A percentile compares a stretch with the other conserved stretches of the same genome.
These are phyloP conservation scores for Oostethus manadensis DNA, from an alignment of 2,113 vertebrate species.

Conservation along the genomic window DNA sequence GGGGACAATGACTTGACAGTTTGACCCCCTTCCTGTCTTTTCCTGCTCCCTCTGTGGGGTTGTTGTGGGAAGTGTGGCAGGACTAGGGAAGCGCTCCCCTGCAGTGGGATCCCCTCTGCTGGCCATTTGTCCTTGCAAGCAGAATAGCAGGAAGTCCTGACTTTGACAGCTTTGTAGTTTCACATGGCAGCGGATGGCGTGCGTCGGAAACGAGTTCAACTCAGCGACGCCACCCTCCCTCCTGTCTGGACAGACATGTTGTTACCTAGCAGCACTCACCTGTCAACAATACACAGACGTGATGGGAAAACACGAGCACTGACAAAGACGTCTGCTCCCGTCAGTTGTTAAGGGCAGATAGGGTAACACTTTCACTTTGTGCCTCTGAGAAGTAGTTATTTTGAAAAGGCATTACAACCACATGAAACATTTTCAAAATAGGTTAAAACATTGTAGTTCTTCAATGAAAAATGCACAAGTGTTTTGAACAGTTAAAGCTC, in stretches of 20 bases:
- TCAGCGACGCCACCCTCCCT: neutral
- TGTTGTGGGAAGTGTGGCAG: conserved; percentile 55
- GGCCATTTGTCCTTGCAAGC: conserved; percentile 80
- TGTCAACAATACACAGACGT: conserved; percentile 2
- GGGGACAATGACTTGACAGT: conserved; percentile 36
- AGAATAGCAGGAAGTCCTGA: conserved; percentile 97
- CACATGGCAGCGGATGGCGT: conserved; percentile 74
- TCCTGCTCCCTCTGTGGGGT: no score
- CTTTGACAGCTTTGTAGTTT: conserved; percentile 91
- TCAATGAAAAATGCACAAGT: no score
- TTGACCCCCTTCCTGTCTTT: conserved; percentile 28
- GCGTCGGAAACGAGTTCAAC: conserved; percentile 49
- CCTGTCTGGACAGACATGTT: conserved; percentile 3
- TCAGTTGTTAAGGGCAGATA: neutral
- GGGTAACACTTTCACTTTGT: neutral
- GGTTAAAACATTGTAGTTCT: neutral
- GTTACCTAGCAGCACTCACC: conserved; percentile 5
- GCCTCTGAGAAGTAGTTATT: neutral
- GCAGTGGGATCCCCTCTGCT: conserved; percentile 77
- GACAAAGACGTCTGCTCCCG: neutral
- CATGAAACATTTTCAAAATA: no score
- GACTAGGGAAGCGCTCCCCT: conserved; percentile 55
- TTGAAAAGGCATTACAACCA: no score
- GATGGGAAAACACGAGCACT: neutral
- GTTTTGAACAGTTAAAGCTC: no score